phyloP scores from a whole-genome alignment of 2,888 invertebrate genomes.

The Microplitis manilae region DNA sequence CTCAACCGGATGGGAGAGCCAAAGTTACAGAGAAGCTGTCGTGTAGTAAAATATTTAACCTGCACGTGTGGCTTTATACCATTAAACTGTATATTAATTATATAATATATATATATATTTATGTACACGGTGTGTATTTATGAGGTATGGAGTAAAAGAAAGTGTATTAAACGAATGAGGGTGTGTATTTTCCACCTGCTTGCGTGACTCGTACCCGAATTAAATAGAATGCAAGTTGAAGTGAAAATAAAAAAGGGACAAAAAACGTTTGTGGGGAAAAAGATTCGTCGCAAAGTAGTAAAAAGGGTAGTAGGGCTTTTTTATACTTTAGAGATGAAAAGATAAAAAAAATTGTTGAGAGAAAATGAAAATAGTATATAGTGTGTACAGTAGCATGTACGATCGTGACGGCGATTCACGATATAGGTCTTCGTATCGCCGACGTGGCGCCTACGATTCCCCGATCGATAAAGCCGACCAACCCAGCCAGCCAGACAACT shows the following conservation, averaged over 20 bases:
- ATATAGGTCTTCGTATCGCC: slow-evolving; percentile 46
- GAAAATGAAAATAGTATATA: slow-evolving; percentile 28
- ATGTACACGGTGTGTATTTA: too few relatives aligned
- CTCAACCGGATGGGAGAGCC: slow-evolving; percentile 11
- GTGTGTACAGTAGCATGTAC: slow-evolving; percentile 19
- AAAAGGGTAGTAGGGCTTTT: not conserved
- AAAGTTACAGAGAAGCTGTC: slow-evolving; percentile 6
- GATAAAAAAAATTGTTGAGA: slow-evolving; percentile 24
- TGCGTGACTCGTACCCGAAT: slow-evolving; percentile 11
- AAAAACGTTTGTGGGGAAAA: slow-evolving; percentile 13
- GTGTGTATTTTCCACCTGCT: slow-evolving; percentile 19
- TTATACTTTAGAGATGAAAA: slow-evolving; percentile 6
- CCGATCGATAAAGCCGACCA: slow-evolving; percentile 45
- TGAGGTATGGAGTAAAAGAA: not conserved
- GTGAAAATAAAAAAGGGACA: not conserved
- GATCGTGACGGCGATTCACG: slow-evolving; percentile 42
- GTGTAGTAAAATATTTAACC: not conserved
- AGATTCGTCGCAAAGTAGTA: not conserved
- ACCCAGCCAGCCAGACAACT: slow-evolving; percentile 46
- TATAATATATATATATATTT: too few relatives aligned
- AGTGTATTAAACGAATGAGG: not conserved
- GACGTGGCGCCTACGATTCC: slow-evolving; percentile 46
- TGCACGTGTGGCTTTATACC: not conserved
- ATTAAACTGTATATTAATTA: not conserved
- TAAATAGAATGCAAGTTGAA: slow-evolving; percentile 3